A percentile compares a stretch with the other conserved stretches of the same genome.
Conservation (phyloP, 1,140 invertebrate genomes). For the Papilio aristodemus region DNA sequence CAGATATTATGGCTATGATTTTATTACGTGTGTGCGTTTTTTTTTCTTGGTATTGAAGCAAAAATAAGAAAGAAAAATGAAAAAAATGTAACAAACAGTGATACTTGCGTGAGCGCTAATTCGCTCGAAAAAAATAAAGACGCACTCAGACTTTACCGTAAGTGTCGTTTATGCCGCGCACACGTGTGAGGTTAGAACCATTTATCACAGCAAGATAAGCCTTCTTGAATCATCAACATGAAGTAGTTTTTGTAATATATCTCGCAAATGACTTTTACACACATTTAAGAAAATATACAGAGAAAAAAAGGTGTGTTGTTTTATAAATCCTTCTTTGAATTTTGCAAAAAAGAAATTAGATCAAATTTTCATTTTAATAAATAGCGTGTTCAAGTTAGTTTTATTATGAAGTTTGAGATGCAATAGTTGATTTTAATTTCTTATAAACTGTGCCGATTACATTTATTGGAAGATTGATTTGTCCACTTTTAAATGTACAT, state of each 20-base stretch:
- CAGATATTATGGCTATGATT: too few relatives aligned
- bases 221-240: constrained; percentile 31
- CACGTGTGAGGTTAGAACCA: constrained; percentile 19
- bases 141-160: constrained; percentile 84
- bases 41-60: too few relatives aligned
- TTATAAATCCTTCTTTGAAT: background rate
- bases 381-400: too few relatives aligned
- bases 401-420: too few relatives aligned
- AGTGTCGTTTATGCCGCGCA: constrained; percentile 29
- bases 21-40: too few relatives aligned
- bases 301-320: background rate
- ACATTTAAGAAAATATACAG: constrained; percentile 1
- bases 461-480: too few relatives aligned
- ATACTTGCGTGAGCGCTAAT: constrained; percentile 90
- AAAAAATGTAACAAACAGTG: background rate
- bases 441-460: too few relatives aligned
- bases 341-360: too few relatives aligned
- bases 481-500: constrained; percentile 3
- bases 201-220: constrained; percentile 29
- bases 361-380: too few relatives aligned
- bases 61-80: background rate
- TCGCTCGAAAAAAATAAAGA: constrained; percentile 90
- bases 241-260: constrained; percentile 31
- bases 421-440: too few relatives aligned
- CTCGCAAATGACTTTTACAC: constrained; percentile 11